phyloP scores from a whole-genome alignment of 2,888 invertebrate species.

The Cryptocheilus praepositus region DNA sequence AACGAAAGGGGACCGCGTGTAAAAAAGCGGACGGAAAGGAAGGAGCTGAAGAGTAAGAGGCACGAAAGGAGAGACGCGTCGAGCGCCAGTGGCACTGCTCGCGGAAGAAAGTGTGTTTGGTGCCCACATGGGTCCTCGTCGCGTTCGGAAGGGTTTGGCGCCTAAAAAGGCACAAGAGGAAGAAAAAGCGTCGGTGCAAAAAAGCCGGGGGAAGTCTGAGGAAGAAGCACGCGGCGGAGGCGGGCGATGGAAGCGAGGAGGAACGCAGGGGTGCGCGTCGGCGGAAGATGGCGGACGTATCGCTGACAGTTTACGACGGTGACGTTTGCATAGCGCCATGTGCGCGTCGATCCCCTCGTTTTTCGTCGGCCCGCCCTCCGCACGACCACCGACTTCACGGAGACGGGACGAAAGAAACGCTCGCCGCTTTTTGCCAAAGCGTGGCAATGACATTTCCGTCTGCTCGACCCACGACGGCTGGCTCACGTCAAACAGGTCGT shows the following conservation, averaged over 20 bases:
- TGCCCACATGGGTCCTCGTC: conserved; percentile 38
- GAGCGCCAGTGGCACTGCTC: background rate
- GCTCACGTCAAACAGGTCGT: conserved; percentile 47
- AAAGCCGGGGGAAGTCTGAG: conserved; percentile 5
- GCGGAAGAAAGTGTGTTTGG: conserved; percentile 30
- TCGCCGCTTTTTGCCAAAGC: conserved; percentile 36
- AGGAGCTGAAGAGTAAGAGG: background rate
- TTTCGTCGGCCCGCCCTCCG: conserved; percentile 11
- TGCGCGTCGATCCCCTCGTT: conserved; percentile 47
- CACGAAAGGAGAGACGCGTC: background rate
- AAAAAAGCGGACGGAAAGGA: background rate
- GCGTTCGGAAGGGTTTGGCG: conserved; percentile 39
- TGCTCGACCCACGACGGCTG: conserved; percentile 19
- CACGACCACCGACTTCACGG: conserved; percentile 2
- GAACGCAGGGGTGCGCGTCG: conserved; percentile 17
- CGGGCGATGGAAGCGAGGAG: conserved; percentile 17
- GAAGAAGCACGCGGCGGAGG: conserved; percentile 22
- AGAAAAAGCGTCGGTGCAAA: conserved; percentile 11
- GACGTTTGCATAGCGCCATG: conserved; percentile 66
- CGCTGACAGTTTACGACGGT: conserved; percentile 65
- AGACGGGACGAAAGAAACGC: conserved; percentile 31
- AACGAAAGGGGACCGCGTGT: too few species aligned
- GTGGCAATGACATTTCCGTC: conserved; percentile 62
- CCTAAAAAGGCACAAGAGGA: conserved; percentile 22
- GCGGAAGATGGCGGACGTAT: conserved; percentile 45